phyloP scores from a whole-genome alignment of 1,140 invertebrate genomes.

The Copidosoma floridanum region DNA sequence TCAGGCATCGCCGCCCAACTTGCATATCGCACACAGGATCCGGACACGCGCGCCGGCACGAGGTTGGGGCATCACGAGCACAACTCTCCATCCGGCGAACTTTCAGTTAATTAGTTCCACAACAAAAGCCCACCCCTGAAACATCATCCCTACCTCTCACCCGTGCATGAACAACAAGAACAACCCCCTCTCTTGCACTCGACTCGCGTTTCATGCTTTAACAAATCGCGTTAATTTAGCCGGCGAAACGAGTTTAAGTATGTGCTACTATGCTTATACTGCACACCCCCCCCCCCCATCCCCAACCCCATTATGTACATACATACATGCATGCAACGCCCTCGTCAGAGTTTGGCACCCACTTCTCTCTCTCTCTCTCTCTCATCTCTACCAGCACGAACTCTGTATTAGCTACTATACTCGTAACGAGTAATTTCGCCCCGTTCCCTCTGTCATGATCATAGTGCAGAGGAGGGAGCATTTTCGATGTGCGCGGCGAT shows the following conservation, averaged over 20 bases:
- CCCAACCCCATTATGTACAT: too few species aligned
- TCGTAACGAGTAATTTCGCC: too few species aligned
- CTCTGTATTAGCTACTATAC: too few species aligned
- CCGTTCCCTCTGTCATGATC: too few species aligned
- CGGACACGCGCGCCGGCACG: background rate
- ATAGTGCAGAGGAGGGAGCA: too few species aligned
- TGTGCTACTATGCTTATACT: too few species aligned
- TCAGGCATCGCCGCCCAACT: background rate
- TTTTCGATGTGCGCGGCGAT: background rate
- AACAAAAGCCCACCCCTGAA: slow-evolving; percentile 22
- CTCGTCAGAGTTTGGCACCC: background rate
- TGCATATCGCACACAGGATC: background rate
- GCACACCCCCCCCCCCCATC: too few species aligned
- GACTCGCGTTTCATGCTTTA: slow-evolving; percentile 16
- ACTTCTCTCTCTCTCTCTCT: background rate
- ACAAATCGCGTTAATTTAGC: slow-evolving; percentile 25
- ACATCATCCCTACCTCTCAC: background rate
- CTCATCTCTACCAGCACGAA: background rate
- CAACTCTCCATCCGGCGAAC: background rate
- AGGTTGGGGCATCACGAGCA: background rate
- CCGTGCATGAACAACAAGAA: too few species aligned
- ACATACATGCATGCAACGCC: background rate
- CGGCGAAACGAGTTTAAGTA: slow-evolving; percentile 16
- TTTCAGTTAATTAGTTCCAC: slow-evolving; percentile 32
- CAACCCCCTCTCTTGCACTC: background rate